A percentile compares a stretch with the other conserved stretches of the same genome.
Evolutionary conservation across 2,113 vertebrate genomes (phyloP).

Genomic region (Cryptotis parvus): DNA sequence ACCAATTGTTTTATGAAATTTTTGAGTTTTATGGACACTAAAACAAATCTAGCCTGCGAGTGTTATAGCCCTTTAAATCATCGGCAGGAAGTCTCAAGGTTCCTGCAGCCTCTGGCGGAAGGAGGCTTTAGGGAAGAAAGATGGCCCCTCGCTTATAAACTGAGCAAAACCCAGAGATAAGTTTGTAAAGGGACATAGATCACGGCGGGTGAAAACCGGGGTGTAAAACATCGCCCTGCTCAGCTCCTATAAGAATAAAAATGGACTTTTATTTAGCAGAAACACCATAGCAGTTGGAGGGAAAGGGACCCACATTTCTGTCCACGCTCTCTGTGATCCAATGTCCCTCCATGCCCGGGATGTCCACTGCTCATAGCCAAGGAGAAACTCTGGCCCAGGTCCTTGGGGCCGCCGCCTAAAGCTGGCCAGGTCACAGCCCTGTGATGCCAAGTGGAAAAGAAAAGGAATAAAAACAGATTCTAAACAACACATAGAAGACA

Average conservation of each 20-base stretch:
- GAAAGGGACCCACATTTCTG: slow-evolving; percentile 78
- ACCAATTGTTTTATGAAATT: slow-evolving; percentile 94
- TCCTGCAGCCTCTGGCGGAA: slow-evolving; percentile 97
- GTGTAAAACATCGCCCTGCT: slow-evolving; percentile 88
- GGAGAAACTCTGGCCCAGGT: not conserved
- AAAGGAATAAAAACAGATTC: not conserved
- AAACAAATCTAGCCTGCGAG: slow-evolving; percentile 92
- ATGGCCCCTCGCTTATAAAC: slow-evolving; percentile 98
- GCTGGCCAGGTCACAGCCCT: not conserved
- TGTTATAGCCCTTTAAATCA: slow-evolving; percentile 99
- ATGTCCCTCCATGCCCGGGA: slow-evolving; percentile 43
- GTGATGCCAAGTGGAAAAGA: not conserved
- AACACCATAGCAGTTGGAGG: slow-evolving; percentile 77
- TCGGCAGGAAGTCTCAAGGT: slow-evolving; percentile 98
- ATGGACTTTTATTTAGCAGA: slow-evolving; percentile 91
- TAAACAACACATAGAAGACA: not conserved
- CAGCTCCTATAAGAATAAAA: slow-evolving; percentile 88
- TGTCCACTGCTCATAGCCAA: not conserved
- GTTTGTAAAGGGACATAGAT: slow-evolving; percentile 92
- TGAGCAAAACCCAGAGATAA: slow-evolving; percentile 97
- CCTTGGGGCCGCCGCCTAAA: not conserved
- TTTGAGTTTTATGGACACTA: slow-evolving; percentile 94
- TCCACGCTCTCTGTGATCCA: slow-evolving; percentile 68
- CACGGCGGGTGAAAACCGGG: slow-evolving; percentile 84
- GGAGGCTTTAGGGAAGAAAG: slow-evolving; percentile 98